Percentiles rank a stretch among this genome's conserved stretches.
Conservation (phyloP, 1,140 invertebrate genomes). For the Zaprionus gabonicus region DNA sequence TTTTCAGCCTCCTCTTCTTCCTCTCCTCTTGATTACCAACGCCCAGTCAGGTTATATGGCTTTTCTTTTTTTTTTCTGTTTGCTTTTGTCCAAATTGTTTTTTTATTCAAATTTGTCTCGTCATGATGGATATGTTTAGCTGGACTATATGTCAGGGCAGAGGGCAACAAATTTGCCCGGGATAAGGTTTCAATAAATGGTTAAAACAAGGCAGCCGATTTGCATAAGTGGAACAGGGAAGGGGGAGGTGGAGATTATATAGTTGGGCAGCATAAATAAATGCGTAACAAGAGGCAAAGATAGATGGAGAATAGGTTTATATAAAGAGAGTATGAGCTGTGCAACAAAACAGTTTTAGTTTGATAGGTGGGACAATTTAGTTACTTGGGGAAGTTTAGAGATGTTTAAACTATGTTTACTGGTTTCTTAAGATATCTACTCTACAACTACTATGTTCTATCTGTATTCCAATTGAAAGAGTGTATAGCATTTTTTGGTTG, state of each 20-base stretch:
- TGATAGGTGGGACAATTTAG: neutral
- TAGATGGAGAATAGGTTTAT: neutral
- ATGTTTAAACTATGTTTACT: too few relatives aligned
- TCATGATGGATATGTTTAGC: constrained; percentile 44
- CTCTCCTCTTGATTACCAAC: constrained; percentile 30
- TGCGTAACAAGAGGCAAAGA: neutral
- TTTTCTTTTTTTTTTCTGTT: neutral
- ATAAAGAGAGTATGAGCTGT: neutral
- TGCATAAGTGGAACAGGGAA: constrained; percentile 50
- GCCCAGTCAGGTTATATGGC: constrained; percentile 17
- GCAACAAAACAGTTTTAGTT: neutral
- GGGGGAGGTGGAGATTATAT: neutral
- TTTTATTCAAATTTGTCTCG: constrained; percentile 72
- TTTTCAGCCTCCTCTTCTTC: neutral
- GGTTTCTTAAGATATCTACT: too few relatives aligned
- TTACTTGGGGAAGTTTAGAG: too few relatives aligned
- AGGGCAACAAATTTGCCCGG: constrained; percentile 45
- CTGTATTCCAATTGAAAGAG: too few relatives aligned
- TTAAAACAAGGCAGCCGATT: constrained; percentile 33
- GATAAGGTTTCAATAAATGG: constrained; percentile 16
- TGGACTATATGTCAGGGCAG: neutral
- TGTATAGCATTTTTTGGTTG: too few relatives aligned
- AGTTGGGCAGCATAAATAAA: constrained; percentile 7
- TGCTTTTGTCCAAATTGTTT: constrained; percentile 61
- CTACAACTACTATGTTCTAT: too few relatives aligned